Percentiles rank a stretch among this genome's conserved stretches.
Conservation (phyloP, 2,888 invertebrate species). For the Dryadula phaetusa region DNA sequence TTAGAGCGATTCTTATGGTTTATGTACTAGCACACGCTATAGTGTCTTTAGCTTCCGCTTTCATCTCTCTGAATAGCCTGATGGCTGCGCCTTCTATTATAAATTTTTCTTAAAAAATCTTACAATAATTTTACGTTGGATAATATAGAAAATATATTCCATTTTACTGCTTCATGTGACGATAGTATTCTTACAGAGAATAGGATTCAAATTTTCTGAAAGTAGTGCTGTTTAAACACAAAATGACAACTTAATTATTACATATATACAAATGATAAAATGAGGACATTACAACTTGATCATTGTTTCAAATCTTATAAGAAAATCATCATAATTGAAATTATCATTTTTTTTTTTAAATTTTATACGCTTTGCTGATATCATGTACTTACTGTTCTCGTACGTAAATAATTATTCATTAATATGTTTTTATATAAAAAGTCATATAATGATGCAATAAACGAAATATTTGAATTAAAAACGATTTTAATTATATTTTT, state of each 20-base stretch:
- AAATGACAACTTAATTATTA: too few relatives aligned
- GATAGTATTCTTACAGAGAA: too few relatives aligned
- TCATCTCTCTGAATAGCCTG: constrained; percentile 17
- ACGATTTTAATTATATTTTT: not conserved
- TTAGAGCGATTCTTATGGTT: constrained; percentile 6
- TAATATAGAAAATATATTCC: not conserved
- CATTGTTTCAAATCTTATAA: too few relatives aligned
- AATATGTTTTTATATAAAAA: not conserved
- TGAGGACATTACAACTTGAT: too few relatives aligned
- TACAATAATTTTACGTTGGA: not conserved
- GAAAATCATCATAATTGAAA: too few relatives aligned
- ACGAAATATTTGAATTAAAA: not conserved
- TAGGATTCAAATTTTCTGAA: too few relatives aligned
- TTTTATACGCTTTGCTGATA: too few relatives aligned
- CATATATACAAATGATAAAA: too few relatives aligned
- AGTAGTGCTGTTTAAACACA: too few relatives aligned
- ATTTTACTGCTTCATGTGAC: not conserved
- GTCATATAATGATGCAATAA: not conserved
- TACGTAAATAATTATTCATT: too few relatives aligned
- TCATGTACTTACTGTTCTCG: too few relatives aligned
- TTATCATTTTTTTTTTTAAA: too few relatives aligned
- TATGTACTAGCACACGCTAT: constrained; percentile 1
- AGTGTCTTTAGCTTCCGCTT: constrained; percentile 12
- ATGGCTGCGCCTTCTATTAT: not conserved
- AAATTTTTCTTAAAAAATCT: constrained; percentile 9